Percentiles rank a stretch among this genome's conserved stretches.
phyloP scores from a whole-genome alignment of 2,113 vertebrate genomes.

The Takifugu bimaculatus region DNA sequence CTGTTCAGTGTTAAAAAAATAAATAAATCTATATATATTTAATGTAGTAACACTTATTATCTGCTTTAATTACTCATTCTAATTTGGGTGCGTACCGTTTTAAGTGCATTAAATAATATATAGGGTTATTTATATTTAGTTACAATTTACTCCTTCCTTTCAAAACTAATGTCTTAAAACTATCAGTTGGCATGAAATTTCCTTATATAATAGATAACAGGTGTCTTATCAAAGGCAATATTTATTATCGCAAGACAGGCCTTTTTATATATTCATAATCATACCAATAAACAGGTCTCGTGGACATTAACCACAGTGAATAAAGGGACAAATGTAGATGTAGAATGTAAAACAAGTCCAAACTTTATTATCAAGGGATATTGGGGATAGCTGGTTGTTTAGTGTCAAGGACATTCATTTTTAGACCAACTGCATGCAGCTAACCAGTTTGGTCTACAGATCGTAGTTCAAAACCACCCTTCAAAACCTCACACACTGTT shows the following conservation, averaged over 20 bases:
- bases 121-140: too few species aligned
- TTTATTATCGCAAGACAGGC: background rate
- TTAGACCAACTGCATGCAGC: constrained; percentile 63
- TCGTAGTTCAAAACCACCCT: constrained; percentile 4
- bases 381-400: constrained; percentile 19
- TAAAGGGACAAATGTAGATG: constrained; percentile 1
- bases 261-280: background rate
- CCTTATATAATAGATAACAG: background rate
- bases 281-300: background rate
- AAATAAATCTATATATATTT: too few species aligned
- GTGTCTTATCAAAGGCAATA: background rate
- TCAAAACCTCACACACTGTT: constrained; percentile 4
- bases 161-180: too few species aligned
- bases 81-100: too few species aligned
- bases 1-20: too few species aligned
- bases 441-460: constrained; percentile 32
- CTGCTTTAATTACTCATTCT: too few species aligned
- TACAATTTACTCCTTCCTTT: too few species aligned
- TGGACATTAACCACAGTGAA: background rate
- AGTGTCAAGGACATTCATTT: constrained; percentile 48
- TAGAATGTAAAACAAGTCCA: constrained; percentile 50
- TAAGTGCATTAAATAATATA: too few species aligned
- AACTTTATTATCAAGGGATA: constrained; percentile 60
- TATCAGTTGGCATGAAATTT: background rate
- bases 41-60: too few species aligned